Base-by-base conservation (phyloP, 1,140 invertebrate genomes). In the Venturia canescens region DNA sequence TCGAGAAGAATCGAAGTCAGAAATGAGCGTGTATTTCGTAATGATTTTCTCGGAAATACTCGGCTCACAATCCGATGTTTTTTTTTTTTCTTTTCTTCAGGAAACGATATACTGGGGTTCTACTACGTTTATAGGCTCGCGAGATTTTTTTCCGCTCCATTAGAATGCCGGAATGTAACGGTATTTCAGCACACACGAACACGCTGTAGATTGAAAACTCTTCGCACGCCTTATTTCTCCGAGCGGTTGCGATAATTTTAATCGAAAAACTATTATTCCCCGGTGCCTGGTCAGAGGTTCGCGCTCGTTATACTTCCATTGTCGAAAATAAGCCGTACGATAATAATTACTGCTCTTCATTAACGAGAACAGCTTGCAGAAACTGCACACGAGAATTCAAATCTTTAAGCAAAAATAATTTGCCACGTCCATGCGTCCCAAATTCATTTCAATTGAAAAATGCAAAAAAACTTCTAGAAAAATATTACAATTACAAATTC, bases 161-260 rank as follows among this genome's bases (percentile, higher is more conserved):
- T 21, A 21, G 50, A 53, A 53, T 53, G 18, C 50, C 50, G 50
- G 50, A 53, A 53, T 53, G 50, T 53, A 53, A 53, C 50, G 50
- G 50, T 53, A 18, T 53, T n/a, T 53, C 18, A 53, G 50, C n/a
- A 11, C 50, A 53, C 16, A 53, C 48, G 15, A 15, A 15, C 18
- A 18, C 18, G 6, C 16, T n/a, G 50, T 53, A 21, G 50, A n/a
- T 53, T 53, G 50, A 63, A 63, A 63, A 63, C 11, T 27, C 21
- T 63, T 13, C 60, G 60, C 23, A 23, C 13, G 9, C 60, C 23
- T 63, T 63, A 27, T 63, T 63, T 63, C 60, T n/a, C 27, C 60
- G 60, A 63, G 27, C 11, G 11, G 23, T 63, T 63, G 60, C 23
- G 60, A 27, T 27, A 63, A n/a, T 63, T 63, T 63, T 63, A 27